Conservation (phyloP, 64 coral and sea anemone species). For the Cladopsammia gracilis region DNA sequence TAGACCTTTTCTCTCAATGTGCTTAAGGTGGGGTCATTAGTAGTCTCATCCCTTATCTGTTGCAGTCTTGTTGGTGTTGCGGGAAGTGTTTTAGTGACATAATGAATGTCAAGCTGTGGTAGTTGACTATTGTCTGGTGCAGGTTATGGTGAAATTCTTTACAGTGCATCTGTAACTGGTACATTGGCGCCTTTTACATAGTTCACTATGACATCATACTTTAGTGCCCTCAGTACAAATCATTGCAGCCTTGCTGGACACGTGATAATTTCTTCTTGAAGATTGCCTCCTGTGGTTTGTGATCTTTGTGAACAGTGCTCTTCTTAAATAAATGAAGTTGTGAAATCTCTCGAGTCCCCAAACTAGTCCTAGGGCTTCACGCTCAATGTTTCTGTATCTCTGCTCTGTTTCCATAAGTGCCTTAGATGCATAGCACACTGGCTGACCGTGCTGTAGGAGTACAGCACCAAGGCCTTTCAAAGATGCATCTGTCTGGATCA, state of each 20-base stretch:
- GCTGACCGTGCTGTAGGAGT: constrained; percentile 34
- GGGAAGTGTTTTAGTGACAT: no score
- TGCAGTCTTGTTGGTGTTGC: no score
- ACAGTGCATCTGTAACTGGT: constrained; percentile 62
- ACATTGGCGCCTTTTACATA: constrained; percentile 48
- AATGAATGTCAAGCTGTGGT: no score
- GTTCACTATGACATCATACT: no score
- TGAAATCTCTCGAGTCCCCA: no score
- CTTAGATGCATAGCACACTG: constrained; percentile 17
- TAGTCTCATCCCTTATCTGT: constrained; percentile 21
- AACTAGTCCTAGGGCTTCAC: no score
- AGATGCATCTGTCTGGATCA: constrained; percentile 58
- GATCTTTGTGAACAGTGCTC: constrained; percentile 36
- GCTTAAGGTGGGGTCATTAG: constrained; percentile 5
- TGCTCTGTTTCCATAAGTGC: constrained; percentile 31
- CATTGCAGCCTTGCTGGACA: constrained; percentile 47
- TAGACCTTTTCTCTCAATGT: constrained; percentile 34
- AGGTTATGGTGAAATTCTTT: constrained; percentile 49
- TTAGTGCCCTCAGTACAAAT: constrained; percentile 63
- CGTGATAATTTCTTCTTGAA: constrained; percentile 46
- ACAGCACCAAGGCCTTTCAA: constrained; percentile 21
- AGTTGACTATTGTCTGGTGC: not conserved
- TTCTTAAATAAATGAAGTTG: constrained; percentile 39
- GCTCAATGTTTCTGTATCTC: no score
- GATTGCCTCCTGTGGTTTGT: constrained; percentile 49